Percentiles rank a stretch among this genome's conserved stretches.
Conservation (phyloP, 92 coral and sea anemone genomes). For the Metridium senile region DNA sequence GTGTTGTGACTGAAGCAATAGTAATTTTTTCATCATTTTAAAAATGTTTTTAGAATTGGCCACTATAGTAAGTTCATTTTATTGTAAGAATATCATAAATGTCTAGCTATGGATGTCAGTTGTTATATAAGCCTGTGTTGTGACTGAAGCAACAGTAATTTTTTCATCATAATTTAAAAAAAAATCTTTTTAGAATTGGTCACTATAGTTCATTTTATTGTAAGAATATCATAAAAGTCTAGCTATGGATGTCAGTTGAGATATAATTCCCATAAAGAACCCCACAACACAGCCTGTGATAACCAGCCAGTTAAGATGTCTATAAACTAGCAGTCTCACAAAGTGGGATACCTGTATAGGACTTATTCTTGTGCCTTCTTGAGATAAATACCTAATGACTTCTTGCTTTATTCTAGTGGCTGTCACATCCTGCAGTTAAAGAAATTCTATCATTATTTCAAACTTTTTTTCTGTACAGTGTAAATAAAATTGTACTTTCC, state of each 20-base stretch:
- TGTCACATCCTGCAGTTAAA: slow-evolving; percentile 52
- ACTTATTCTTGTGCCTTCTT: slow-evolving; percentile 37
- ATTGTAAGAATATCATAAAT: slow-evolving; percentile 12
- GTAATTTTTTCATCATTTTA: not conserved
- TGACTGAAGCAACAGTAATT: too few species aligned
- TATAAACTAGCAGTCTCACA: slow-evolving; percentile 53
- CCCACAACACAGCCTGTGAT: slow-evolving; percentile 70
- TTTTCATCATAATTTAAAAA: too few species aligned
- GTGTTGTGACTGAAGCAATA: slow-evolving; percentile 50
- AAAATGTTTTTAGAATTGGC: too few species aligned
- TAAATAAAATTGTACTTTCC: not conserved
- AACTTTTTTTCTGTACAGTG: not conserved
- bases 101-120: slow-evolving; percentile 61
- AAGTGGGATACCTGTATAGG: slow-evolving; percentile 61
- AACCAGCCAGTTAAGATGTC: slow-evolving; percentile 70
- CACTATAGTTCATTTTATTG: too few species aligned
- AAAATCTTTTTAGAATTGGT: too few species aligned
- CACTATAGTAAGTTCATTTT: too few species aligned
- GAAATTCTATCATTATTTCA: not conserved
- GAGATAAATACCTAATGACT: slow-evolving; percentile 51
- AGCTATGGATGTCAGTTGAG: slow-evolving; percentile 70
- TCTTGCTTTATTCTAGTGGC: slow-evolving; percentile 64
- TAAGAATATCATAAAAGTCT: slow-evolving; percentile 20
- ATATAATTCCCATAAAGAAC: slow-evolving; percentile 64
- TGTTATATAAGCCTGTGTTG: too few species aligned